These are phyloP conservation scores for Spongilla lacustris DNA, from an alignment of 37 sponge, comb jelly and placozoan genomes.

Conservation along the genomic window DNA sequence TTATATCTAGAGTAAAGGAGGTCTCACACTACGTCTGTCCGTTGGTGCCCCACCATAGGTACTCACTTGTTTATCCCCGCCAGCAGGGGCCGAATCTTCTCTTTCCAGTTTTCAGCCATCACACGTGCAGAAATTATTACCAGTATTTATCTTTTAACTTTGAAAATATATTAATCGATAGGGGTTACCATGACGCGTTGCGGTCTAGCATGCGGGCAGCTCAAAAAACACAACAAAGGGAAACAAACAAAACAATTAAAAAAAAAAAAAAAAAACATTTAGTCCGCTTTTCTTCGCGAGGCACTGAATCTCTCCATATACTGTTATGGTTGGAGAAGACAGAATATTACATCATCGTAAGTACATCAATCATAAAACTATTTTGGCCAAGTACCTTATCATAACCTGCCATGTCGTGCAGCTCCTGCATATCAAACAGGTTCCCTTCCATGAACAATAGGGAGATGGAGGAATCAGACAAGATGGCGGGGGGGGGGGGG, in stretches of 20 bases:
- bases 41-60: neutral
- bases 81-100: conserved; percentile 25
- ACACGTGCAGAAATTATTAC: neutral
- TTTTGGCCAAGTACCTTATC: conserved; percentile 82
- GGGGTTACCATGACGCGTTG: too few relatives aligned
- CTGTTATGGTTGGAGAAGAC: conserved; percentile 25
- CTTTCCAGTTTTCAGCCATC: conserved; percentile 51
- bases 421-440: conserved; percentile 53
- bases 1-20: conserved; percentile 69
- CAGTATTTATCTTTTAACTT: too few relatives aligned
- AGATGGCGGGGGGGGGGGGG: conserved; percentile 56
- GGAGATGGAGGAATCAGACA: conserved; percentile 64
- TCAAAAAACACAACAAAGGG: too few relatives aligned
- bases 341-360: neutral
- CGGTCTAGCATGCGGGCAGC: too few relatives aligned
- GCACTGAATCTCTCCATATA: conserved; percentile 86
- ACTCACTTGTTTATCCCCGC: conserved; percentile 51
- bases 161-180: too few relatives aligned
- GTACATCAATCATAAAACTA: too few relatives aligned
- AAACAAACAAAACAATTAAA: too few relatives aligned
- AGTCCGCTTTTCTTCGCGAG: conserved; percentile 56
- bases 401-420: conserved; percentile 70
- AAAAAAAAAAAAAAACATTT: neutral
- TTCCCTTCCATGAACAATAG: conserved; percentile 80
- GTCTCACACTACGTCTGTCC: neutral